Percentiles rank a stretch among this genome's conserved stretches.
Evolutionary conservation across 2,888 invertebrate species (phyloP).

Genomic region (Eumerus sabulonum): DNA sequence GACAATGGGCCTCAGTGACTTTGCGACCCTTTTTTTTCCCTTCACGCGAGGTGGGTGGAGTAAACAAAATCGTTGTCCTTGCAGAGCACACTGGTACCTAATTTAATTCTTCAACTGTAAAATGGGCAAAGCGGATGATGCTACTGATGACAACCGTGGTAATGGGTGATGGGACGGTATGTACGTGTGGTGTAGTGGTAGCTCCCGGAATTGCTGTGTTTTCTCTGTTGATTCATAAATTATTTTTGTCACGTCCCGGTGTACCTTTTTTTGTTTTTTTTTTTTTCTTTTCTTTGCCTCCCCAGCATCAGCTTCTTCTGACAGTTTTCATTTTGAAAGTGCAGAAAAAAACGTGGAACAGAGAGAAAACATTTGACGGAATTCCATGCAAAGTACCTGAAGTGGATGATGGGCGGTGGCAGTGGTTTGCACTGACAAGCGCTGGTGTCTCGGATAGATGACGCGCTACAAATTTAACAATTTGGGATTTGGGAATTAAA

Average conservation of each 20-base stretch:
- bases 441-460: background rate
- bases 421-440: background rate
- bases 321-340: slow-evolving; percentile 50
- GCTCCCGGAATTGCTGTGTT: slow-evolving; percentile 1
- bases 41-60: slow-evolving; percentile 14
- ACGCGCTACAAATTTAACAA: slow-evolving; percentile 59
- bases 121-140: slow-evolving; percentile 21
- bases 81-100: slow-evolving; percentile 53
- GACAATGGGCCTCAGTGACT: slow-evolving; percentile 31
- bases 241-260: slow-evolving; percentile 58
- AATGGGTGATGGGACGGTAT: too few species aligned
- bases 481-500: slow-evolving; percentile 58
- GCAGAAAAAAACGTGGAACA: too few species aligned
- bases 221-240: slow-evolving; percentile 60
- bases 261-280: background rate
- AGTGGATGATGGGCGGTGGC: slow-evolving; percentile 2
- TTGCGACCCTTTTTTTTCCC: slow-evolving; percentile 11
- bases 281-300: background rate
- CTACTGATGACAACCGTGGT: too few species aligned
- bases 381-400: slow-evolving; percentile 48
- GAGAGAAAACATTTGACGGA: slow-evolving; percentile 22
- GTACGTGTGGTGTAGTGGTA: too few species aligned
- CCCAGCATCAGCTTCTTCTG: slow-evolving; percentile 23
- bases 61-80: slow-evolving; percentile 53
- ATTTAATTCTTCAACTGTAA: slow-evolving; percentile 53